phyloP scores from a whole-genome alignment of 2,888 invertebrate genomes.

The Philhelius pedissequus region DNA sequence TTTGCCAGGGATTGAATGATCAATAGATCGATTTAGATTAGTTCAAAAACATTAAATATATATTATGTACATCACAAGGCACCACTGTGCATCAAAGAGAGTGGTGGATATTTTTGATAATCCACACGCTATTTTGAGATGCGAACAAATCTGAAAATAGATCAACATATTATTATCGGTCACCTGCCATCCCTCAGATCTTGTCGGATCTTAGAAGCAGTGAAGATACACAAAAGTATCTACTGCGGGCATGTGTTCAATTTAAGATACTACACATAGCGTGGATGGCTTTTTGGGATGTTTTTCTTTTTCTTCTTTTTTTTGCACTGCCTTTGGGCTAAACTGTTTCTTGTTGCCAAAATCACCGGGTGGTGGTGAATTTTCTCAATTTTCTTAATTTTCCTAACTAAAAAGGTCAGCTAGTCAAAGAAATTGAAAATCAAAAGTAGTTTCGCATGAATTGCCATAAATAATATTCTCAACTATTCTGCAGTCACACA shows the following conservation, averaged over 20 bases:
- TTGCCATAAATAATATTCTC: background rate
- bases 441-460: conserved; percentile 30
- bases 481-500: background rate
- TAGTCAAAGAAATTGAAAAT: conserved; percentile 16
- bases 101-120: conserved; percentile 59
- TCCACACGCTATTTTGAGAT: conserved; percentile 60
- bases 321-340: background rate
- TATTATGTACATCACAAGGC: background rate
- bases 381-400: too few species aligned
- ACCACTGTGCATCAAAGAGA: conserved; percentile 3
- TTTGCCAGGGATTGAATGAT: background rate
- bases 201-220: background rate
- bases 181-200: conserved; percentile 7
- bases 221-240: background rate
- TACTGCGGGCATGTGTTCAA: conserved; percentile 21
- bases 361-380: conserved; percentile 6
- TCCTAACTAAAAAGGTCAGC: background rate
- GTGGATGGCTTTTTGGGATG: background rate
- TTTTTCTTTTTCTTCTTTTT: background rate
- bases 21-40: background rate
- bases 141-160: conserved; percentile 48
- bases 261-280: conserved; percentile 5
- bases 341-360: conserved; percentile 8
- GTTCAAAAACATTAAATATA: background rate
- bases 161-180: conserved; percentile 44